Conservation (phyloP, 2,113 vertebrate species). For the Podilymbus podiceps region DNA sequence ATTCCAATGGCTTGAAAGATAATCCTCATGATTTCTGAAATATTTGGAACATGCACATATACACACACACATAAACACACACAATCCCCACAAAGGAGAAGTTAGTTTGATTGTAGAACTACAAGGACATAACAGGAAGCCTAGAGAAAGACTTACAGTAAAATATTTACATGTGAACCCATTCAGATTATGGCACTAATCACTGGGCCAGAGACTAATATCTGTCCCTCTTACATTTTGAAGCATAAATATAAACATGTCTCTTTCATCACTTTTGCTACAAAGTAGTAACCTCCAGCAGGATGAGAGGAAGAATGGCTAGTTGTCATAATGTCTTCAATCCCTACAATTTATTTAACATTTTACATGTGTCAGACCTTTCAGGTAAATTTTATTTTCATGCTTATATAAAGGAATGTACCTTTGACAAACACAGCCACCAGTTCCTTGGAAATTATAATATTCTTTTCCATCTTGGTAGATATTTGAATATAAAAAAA, state of each 20-base stretch:
- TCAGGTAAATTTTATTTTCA: neutral
- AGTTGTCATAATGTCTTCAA: neutral
- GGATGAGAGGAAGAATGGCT: neutral
- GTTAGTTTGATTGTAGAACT: neutral
- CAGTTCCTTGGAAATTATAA: neutral
- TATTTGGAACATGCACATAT: neutral
- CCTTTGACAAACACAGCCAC: neutral
- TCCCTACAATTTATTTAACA: neutral
- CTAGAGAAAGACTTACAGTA: neutral
- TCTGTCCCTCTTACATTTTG: neutral
- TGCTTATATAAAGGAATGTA: neutral
- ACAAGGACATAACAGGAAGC: neutral
- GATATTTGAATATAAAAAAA: neutral
- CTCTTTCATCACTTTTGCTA: neutral
- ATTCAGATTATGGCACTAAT: neutral
- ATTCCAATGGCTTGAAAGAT: neutral
- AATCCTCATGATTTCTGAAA: neutral
- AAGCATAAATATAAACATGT: neutral
- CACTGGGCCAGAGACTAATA: neutral
- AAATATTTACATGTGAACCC: neutral
- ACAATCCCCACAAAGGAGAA: neutral
- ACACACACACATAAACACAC: neutral
- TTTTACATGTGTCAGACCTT: neutral
- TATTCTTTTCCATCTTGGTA: neutral
- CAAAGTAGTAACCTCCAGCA: neutral